Evolutionary conservation across 2,113 vertebrate genomes (phyloP).

Genomic region (Hiodon alosoides): DNA sequence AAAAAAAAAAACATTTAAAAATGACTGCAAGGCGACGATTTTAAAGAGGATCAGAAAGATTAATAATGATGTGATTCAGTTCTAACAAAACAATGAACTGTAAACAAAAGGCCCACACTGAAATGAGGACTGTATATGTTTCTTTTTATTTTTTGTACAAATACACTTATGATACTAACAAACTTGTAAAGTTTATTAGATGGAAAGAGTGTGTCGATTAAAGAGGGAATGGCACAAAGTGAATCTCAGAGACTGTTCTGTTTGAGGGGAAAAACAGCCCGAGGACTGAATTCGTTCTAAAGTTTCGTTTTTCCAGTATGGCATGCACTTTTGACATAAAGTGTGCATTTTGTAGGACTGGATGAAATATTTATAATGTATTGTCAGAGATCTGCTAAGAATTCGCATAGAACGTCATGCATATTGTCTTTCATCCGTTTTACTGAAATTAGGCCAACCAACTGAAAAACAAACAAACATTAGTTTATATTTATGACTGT

Average conservation of each 20-base stretch:
- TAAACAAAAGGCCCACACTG: conserved; percentile 43
- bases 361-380: conserved; percentile 79
- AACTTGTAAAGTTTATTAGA: conserved; percentile 74
- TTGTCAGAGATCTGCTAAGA: conserved; percentile 63
- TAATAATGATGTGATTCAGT: conserved; percentile 58
- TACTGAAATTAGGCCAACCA: conserved; percentile 53
- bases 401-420: conserved; percentile 41
- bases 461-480: conserved; percentile 61
- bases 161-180: conserved; percentile 69
- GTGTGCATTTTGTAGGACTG: conserved; percentile 61
- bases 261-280: conserved; percentile 37
- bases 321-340: conserved; percentile 70
- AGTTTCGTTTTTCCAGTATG: conserved; percentile 65
- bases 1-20: conserved; percentile 59
- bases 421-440: conserved; percentile 57
- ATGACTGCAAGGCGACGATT: conserved; percentile 41
- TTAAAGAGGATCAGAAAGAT: conserved; percentile 47
- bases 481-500: conserved; percentile 62
- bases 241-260: conserved; percentile 32
- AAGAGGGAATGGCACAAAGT: conserved; percentile 59
- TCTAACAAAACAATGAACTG: conserved; percentile 38
- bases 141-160: conserved; percentile 72
- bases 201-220: conserved; percentile 67
- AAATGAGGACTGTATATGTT: conserved; percentile 56
- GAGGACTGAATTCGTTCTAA: conserved; percentile 73